A percentile compares a stretch with the other conserved stretches of the same genome.
phyloP scores from a whole-genome alignment of 2,888 invertebrate genomes.

The Pristionchus japonicus region DNA sequence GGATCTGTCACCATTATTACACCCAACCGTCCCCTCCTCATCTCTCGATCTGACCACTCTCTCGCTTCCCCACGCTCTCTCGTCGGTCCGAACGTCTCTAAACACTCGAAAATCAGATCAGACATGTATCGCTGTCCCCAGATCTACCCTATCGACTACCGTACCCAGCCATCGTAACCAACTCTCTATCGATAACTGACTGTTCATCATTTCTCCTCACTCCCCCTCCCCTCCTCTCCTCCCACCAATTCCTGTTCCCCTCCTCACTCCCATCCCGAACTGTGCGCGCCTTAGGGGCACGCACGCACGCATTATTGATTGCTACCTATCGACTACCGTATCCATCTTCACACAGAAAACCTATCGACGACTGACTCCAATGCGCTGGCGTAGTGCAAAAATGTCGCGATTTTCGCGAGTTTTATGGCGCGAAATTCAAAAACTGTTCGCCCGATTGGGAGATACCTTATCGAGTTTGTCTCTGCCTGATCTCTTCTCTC shows the following conservation, averaged over 20 bases:
- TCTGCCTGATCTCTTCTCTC: not conserved
- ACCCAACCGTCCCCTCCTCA: not conserved
- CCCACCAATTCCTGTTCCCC: constrained; percentile 26
- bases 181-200: not conserved
- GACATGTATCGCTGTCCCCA: not conserved
- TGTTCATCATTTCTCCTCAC: constrained; percentile 26
- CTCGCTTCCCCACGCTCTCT: not conserved
- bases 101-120: not conserved
- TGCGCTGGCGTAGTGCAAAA: not conserved
- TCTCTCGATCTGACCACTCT: not conserved
- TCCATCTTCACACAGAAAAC: not conserved
- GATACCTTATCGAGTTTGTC: constrained; percentile 28
- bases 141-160: not conserved
- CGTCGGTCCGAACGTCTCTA: not conserved
- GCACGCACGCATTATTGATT: constrained; percentile 14
- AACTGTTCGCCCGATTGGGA: not conserved
- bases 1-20: too few relatives aligned
- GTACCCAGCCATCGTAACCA: not conserved
- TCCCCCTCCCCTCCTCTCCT: not conserved
- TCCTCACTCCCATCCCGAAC: not conserved
- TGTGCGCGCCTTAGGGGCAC: constrained; percentile 27
- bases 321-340: not conserved
- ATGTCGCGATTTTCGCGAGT: not conserved
- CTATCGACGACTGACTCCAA: not conserved
- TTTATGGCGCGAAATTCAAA: constrained; percentile 28